Evolutionary conservation across 2,888 invertebrate species (phyloP).

Genomic region (Cybosia mesomella): DNA sequence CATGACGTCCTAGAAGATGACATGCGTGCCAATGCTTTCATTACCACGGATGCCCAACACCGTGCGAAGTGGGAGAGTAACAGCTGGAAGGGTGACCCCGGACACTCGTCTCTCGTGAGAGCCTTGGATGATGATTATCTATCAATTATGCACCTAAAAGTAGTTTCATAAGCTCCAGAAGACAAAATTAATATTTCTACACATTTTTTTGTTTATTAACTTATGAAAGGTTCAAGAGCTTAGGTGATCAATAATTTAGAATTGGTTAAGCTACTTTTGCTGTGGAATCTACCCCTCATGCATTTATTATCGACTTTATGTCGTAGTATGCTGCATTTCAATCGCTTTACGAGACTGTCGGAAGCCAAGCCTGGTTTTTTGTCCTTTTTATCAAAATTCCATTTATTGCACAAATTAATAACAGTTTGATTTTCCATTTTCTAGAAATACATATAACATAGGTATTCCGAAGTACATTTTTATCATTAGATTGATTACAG

Average conservation of each 20-base stretch:
- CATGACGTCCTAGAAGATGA: no score
- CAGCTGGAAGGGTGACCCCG: no score
- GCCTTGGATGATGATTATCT: no score
- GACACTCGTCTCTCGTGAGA: no score
- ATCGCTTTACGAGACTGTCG: constrained; percentile 1
- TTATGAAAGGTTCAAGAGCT: background rate
- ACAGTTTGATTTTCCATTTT: no score
- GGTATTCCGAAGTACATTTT: no score
- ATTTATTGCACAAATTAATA: background rate
- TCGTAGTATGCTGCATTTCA: background rate
- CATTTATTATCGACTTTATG: background rate
- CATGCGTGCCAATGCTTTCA: no score
- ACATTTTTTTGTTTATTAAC: background rate
- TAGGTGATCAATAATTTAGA: background rate
- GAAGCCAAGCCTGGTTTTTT: background rate
- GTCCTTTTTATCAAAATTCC: background rate
- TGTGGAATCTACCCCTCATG: background rate
- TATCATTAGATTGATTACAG: no score
- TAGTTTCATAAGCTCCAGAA: background rate
- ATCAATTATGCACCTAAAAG: no score
- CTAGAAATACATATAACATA: no score
- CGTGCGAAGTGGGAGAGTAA: no score
- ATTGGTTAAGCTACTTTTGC: background rate
- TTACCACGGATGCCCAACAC: no score
- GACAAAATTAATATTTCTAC: background rate